Evolutionary conservation across 2,888 invertebrate species (phyloP).

Genomic region (Mongoloraphidia duomilia): DNA sequence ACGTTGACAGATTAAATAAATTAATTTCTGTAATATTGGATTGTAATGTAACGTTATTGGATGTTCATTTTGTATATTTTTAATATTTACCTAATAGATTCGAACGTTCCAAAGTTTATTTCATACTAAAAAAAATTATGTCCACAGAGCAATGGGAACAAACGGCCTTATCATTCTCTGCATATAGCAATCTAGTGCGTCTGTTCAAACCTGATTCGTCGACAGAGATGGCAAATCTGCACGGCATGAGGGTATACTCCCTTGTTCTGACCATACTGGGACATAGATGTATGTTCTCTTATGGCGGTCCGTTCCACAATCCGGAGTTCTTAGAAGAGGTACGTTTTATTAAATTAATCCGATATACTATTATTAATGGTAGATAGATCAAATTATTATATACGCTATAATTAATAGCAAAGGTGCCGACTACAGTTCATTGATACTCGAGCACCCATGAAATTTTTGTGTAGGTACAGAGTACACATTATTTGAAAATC

Average conservation of each 20-base stretch:
- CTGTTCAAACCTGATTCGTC: slow-evolving; percentile 2
- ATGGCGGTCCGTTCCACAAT: not conserved
- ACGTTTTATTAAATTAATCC: slow-evolving; percentile 14
- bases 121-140: not conserved
- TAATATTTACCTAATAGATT: too few species aligned
- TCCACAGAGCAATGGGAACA: slow-evolving; percentile 7
- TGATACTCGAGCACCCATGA: too few species aligned
- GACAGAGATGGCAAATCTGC: not conserved
- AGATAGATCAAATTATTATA: too few species aligned
- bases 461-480: too few species aligned
- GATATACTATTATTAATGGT: not conserved
- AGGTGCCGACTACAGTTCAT: too few species aligned
- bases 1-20: too few species aligned
- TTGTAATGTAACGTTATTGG: too few species aligned
- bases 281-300: not conserved
- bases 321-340: slow-evolving; percentile 1
- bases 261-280: not conserved
- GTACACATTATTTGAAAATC: too few species aligned
- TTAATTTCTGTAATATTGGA: too few species aligned
- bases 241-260: not conserved
- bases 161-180: slow-evolving; percentile 16
- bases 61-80: too few species aligned
- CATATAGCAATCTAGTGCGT: not conserved
- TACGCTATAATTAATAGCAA: too few species aligned
- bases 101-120: too few species aligned